Evolutionary conservation across 2,113 vertebrate species (phyloP), one percentile per base, ranked within the genome.

Genomic region (Probosciger aterrimus): DNA sequence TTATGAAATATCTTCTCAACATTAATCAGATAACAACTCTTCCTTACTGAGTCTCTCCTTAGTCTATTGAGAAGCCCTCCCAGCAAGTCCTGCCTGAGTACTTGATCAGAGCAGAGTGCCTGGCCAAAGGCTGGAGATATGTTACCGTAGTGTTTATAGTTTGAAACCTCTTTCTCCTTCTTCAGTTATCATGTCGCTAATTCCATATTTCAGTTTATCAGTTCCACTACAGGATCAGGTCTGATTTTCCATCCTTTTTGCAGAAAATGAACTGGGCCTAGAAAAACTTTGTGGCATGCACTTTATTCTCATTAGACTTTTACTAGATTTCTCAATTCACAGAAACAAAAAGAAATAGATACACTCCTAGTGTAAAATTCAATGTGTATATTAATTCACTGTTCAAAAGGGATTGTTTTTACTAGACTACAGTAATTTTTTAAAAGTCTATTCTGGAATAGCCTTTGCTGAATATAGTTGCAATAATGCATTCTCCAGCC

Each of bases 31-130:
- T 28, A 68, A 92, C 3, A 52, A 7, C 6, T 77, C 77, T 33
- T 44, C 53, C 3, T 23, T 52, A 9, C 24, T 31, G 16, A 74
- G 4, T 46, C 4, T 81, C 50, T 76, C 50, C 25, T 79, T 24
- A n/a, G 44, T 18, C 18, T 31, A 3, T 14, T 22, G 30, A 65
- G 43, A 85, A 52, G 6, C 9, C 9, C 19, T 75, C 18, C 24
- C 35, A 44, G 16, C 6, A 41, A 82, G 18, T 50, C 49, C 20
- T n/a, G 1, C 25, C 33, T 76, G 43, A 76, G 17, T 31, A 83
- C 49, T 14, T 30, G 18, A 13, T 11, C 19, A 59, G 31, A 43
- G 37, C 35, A 57, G 10, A 63, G 14, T 0, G 0, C 19, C 44
- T 78, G n/a, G 23, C 18, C 46, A 71, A 35, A 52, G 10, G 0